Conservation (phyloP, 2,113 vertebrate species). For the Ailurus styani region DNA sequence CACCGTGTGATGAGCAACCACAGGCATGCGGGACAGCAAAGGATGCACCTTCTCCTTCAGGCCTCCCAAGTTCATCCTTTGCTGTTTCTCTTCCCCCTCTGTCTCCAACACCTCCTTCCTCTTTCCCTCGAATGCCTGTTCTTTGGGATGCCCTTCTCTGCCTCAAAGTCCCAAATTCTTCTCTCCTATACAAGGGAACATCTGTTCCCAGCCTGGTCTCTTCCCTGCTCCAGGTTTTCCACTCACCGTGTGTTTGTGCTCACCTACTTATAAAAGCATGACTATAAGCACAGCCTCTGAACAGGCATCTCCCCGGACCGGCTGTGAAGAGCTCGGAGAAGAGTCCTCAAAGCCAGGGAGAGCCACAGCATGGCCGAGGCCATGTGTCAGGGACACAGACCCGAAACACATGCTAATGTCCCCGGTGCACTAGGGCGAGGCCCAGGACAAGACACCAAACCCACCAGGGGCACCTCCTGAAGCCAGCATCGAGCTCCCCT, state of each 20-base stretch:
- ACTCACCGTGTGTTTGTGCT: neutral
- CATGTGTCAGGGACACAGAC: neutral
- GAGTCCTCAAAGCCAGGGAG: neutral
- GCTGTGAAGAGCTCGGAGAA: fast-evolving
- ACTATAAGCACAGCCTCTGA: too few species aligned
- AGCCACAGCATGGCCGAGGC: fast-evolving
- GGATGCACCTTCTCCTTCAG: neutral
- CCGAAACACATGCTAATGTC: fast-evolving
- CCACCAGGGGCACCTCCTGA: neutral
- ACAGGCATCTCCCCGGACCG: fast-evolving
- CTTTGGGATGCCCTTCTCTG: neutral
- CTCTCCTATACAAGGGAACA: too few species aligned
- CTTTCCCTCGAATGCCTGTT: neutral
- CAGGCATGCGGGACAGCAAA: neutral
- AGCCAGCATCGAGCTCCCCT: fast-evolving
- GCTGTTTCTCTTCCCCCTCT: neutral
- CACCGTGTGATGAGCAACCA: fast-evolving
- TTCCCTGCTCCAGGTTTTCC: neutral
- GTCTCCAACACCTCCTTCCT: fast-evolving
- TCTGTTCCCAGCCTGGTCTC: neutral
- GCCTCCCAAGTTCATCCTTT: fast-evolving
- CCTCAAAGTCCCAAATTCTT: neutral
- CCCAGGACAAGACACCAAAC: neutral
- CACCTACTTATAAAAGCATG: neutral
- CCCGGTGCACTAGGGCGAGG: fast-evolving